Evolutionary conservation across 2,113 vertebrate species (phyloP), one percentile per base, ranked within the genome.

Genomic region (Melanerpes aurifrons): DNA sequence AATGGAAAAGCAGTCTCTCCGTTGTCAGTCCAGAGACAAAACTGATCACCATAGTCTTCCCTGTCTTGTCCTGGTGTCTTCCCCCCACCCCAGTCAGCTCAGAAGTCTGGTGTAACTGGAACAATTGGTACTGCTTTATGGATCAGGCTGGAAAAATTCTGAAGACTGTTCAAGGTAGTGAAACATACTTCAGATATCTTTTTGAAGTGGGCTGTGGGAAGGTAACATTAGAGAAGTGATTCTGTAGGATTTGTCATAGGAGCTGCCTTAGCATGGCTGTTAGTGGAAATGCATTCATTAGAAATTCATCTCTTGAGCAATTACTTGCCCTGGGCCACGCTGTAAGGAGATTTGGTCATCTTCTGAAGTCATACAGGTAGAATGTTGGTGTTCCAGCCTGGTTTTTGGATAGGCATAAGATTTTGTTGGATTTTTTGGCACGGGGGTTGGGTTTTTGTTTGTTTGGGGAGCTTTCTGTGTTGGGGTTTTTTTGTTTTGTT

Each of bases 391-490:
- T 66, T 77, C 10, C 19, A n/a, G 26, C 15, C 35, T 58, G 31
- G 6, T 4, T 8, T 80, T 77, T 78, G 45, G 19, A 28, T 72
- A 14, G 31, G n/a, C 2, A 0, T 28, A 11, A 16, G 12, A 8
- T 59, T 71, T 54, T 48, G 12, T 45, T 9, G 25, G 3, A 14
- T 75, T 50, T 73, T 35, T 5, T 26, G 11, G 4, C 5, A 9
- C 31, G 2, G 10, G 8, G 13, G 32, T 35, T 37, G 48, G 15
- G 2, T 1, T 43, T 10, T 0, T 0, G 10, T 19, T 35, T 32
- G n/a, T 4, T 29, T 29, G n/a, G 40, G 40, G 40, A 10, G 12
- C 15, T 10, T 53, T 32, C 7, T 62, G 32, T 15, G 15, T 17
- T 16, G 22, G 21, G 31, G 15, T 35, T 64, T 37, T 17, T 6